Evolutionary conservation across 2,113 vertebrate genomes (phyloP).

Genomic region (Haemorhous mexicanus): DNA sequence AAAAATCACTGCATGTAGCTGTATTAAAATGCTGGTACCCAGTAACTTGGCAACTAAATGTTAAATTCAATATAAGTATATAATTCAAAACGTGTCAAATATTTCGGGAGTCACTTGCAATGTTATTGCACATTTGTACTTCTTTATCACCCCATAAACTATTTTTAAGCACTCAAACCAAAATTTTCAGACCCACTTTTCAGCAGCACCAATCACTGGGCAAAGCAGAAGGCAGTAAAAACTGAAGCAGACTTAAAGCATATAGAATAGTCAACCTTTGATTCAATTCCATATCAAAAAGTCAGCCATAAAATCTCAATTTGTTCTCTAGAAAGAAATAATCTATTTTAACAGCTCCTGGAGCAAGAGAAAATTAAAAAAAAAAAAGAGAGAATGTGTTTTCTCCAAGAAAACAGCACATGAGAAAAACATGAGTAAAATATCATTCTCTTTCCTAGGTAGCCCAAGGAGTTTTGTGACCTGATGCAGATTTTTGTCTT

Average conservation of each 20-base stretch:
- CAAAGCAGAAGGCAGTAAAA: neutral
- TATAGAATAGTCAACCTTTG: neutral
- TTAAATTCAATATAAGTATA: neutral
- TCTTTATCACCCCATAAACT: neutral
- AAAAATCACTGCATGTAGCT: conserved; percentile 14
- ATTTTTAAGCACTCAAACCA: neutral
- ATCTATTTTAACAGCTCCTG: neutral
- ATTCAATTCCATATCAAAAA: neutral
- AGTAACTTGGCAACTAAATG: neutral
- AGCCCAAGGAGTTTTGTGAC: neutral
- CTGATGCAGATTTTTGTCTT: neutral
- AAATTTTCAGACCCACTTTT: neutral
- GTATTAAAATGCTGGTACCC: neutral
- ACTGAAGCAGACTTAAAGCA: neutral
- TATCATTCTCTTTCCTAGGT: neutral
- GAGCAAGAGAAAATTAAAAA: neutral
- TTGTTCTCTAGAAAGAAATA: neutral
- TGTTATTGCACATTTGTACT: neutral
- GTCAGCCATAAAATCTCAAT: neutral
- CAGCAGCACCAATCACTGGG: neutral
- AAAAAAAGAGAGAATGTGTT: neutral
- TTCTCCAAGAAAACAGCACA: neutral
- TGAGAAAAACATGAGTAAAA: neutral
- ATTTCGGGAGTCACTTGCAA: neutral
- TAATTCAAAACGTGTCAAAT: neutral